Evolutionary conservation across 2,113 vertebrate genomes (phyloP).

Genomic region (Gymnarchus niloticus): DNA sequence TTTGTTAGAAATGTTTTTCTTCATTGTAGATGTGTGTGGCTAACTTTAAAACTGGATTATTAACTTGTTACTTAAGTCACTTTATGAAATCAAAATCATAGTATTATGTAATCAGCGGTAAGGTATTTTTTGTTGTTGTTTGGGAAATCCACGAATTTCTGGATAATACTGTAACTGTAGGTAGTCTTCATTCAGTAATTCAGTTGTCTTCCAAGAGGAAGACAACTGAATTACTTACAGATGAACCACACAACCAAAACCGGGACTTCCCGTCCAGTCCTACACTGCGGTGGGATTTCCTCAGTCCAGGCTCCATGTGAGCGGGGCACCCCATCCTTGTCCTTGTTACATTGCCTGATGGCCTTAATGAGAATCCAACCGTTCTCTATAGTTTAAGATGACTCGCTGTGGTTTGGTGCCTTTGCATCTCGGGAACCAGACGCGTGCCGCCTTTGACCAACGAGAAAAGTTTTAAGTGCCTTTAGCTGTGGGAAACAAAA

Average conservation of each 20-base stretch:
- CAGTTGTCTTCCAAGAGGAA: too few relatives aligned
- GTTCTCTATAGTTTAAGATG: neutral
- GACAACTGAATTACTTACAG: neutral
- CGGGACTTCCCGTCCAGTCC: neutral
- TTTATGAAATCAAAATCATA: neutral
- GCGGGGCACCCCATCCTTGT: neutral
- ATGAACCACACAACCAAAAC: neutral
- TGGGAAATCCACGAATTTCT: neutral
- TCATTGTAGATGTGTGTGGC: neutral
- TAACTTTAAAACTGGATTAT: slow-evolving; percentile 1
- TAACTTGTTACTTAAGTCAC: slow-evolving; percentile 6
- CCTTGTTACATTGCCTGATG: neutral
- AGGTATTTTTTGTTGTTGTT: neutral
- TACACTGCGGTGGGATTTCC: neutral
- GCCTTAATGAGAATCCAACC: neutral
- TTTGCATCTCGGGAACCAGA: neutral
- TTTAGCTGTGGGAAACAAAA: neutral
- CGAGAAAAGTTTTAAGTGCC: slow-evolving; percentile 19
- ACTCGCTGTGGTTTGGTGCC: too few relatives aligned
- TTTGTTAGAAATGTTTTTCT: neutral
- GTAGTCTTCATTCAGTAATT: too few relatives aligned
- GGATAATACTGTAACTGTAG: neutral
- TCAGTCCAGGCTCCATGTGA: neutral
- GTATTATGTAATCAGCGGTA: neutral
- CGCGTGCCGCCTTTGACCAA: neutral